Conservation (phyloP, 2,888 invertebrate species). For the Chrysopilus asiliformis region DNA sequence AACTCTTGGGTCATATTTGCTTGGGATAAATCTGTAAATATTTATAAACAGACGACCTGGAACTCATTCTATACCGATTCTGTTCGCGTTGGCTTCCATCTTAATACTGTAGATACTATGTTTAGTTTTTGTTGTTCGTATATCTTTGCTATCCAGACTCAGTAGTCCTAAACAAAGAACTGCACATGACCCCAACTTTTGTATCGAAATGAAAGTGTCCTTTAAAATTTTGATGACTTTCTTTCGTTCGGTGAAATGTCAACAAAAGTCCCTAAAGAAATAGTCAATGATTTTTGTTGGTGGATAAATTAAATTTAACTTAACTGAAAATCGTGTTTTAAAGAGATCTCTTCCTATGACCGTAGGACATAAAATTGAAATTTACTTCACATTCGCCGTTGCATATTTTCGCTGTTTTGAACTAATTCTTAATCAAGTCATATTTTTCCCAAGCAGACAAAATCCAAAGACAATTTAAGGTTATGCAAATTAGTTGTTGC, state of each 20-base stretch:
- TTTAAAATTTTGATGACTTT: too few relatives aligned
- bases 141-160: too few relatives aligned
- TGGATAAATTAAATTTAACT: too few relatives aligned
- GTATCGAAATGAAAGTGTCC: too few relatives aligned
- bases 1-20: conserved; percentile 23
- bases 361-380: neutral
- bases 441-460: neutral
- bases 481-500: conserved; percentile 3
- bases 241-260: neutral
- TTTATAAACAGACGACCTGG: conserved; percentile 20
- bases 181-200: too few relatives aligned
- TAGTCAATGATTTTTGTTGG: neutral
- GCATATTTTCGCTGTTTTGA: neutral
- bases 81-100: too few relatives aligned
- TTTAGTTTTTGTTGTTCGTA: too few relatives aligned
- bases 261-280: neutral
- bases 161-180: too few relatives aligned
- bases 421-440: conserved; percentile 5
- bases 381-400: neutral
- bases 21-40: conserved; percentile 23
- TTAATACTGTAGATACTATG: too few relatives aligned
- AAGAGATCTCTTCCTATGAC: neutral
- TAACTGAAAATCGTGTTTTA: too few relatives aligned
- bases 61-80: too few relatives aligned
- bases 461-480: neutral